These are phyloP conservation scores for Listronotus bonariensis DNA, from an alignment of 1,140 invertebrate genomes.

Conservation along the genomic window DNA sequence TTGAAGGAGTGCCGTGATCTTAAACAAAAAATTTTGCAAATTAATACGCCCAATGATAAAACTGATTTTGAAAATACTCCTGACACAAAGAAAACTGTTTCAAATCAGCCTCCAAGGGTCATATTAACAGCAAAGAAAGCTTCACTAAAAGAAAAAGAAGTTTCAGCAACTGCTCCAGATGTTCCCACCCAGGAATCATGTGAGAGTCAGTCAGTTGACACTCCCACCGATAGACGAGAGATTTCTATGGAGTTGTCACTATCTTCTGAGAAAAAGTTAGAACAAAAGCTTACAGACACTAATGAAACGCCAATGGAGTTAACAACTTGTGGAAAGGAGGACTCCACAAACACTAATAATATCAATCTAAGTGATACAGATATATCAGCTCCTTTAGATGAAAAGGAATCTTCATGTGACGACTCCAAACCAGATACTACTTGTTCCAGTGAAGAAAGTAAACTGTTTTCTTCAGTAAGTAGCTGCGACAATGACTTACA, in stretches of 20 bases:
- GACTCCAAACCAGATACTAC: not conserved
- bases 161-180: not conserved
- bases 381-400: not conserved
- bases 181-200: not conserved
- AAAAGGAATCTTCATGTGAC: not conserved
- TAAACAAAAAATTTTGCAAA: no score
- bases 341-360: not conserved
- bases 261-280: not conserved
- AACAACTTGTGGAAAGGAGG: not conserved
- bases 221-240: conserved; percentile 1
- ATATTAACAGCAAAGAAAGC: conserved; percentile 5
- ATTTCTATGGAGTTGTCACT: not conserved
- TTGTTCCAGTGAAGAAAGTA: conserved; percentile 9
- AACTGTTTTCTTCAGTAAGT: conserved; percentile 8
- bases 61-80: conserved; percentile 1
- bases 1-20: conserved; percentile 22
- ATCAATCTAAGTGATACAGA: not conserved
- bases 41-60: not conserved
- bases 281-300: not conserved
- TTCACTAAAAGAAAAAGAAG: not conserved
- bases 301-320: not conserved
- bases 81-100: not conserved
- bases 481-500: conserved; percentile 7
- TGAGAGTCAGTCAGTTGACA: not conserved
- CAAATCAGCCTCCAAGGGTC: no score